A percentile compares a stretch with the other conserved stretches of the same genome.
Evolutionary conservation across 2,797 vertebrate species (phyloP).

Genomic region (Crenuchus spilurus): DNA sequence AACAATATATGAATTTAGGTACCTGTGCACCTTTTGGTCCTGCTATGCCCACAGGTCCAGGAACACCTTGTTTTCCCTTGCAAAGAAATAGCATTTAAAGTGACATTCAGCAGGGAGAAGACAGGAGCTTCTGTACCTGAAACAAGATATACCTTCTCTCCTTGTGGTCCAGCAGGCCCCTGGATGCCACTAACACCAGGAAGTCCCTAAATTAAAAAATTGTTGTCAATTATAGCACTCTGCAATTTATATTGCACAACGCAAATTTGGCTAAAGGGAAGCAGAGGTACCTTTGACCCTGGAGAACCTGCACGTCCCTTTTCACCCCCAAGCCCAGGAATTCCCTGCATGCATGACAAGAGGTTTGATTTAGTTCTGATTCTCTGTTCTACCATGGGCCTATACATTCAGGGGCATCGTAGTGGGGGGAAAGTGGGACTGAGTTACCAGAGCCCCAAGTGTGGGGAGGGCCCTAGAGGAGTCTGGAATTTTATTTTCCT

Average conservation of each 20-base stretch:
- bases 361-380: neutral
- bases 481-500: too few species aligned
- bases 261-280: constrained; percentile 4
- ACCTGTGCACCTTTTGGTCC: constrained; percentile 74
- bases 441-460: too few species aligned
- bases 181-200: constrained; percentile 65
- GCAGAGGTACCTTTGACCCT: constrained; percentile 68
- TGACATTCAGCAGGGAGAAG: neutral
- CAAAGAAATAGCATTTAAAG: neutral
- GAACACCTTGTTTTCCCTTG: constrained; percentile 72
- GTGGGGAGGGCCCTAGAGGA: too few species aligned
- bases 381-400: too few species aligned
- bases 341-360: constrained; percentile 59
- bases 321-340: constrained; percentile 70
- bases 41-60: constrained; percentile 64
- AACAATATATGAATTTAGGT: neutral
- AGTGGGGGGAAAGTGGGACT: too few species aligned
- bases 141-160: constrained; percentile 66
- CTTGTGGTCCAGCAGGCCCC: constrained; percentile 67
- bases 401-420: too few species aligned
- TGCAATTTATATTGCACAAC: too few species aligned
- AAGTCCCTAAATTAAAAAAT: constrained; percentile 64
- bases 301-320: constrained; percentile 60
- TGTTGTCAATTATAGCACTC: too few species aligned
- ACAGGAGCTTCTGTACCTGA: neutral